phyloP scores from a whole-genome alignment of 1,140 invertebrate genomes.

The Apocrypta bakeri region DNA sequence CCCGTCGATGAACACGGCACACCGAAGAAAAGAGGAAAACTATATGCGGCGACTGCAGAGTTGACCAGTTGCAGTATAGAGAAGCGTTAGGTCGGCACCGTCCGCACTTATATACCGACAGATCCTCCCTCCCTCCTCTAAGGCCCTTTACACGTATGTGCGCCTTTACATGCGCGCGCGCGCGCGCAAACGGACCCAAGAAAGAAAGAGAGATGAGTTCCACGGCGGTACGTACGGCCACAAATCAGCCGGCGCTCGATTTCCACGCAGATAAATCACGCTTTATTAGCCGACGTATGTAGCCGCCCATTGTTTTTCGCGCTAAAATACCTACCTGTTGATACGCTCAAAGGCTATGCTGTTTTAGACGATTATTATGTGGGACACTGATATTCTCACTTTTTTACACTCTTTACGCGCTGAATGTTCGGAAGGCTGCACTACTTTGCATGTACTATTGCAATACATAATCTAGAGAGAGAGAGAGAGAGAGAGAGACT shows the following conservation, averaged over 20 bases:
- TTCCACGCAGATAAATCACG: slow-evolving; percentile 71
- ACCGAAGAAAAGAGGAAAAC: not conserved
- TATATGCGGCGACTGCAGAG: not conserved
- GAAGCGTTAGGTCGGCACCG: slow-evolving; percentile 56
- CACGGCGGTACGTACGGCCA: slow-evolving; percentile 57
- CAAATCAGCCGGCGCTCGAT: slow-evolving; percentile 70
- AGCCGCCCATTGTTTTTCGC: not conserved
- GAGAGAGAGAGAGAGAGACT: too few species aligned
- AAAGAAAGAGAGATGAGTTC: slow-evolving; percentile 17
- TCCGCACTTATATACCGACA: slow-evolving; percentile 68
- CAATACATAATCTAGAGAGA: too few species aligned
- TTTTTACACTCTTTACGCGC: too few species aligned
- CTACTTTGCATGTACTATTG: too few species aligned
- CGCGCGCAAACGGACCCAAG: slow-evolving; percentile 48
- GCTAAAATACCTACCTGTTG: not conserved
- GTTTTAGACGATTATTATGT: too few species aligned
- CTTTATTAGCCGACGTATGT: slow-evolving; percentile 64
- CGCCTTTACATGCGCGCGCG: too few species aligned
- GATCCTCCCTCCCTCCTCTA: slow-evolving; percentile 55
- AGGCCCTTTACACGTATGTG: not conserved
- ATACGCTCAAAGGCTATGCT: not conserved
- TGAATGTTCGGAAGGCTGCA: too few species aligned
- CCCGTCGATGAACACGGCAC: not conserved
- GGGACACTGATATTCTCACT: too few species aligned
- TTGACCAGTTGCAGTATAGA: slow-evolving; percentile 16